A percentile compares a stretch with the other conserved stretches of the same genome.
Conservation (phyloP, 2,113 vertebrate species). For the Noturus placidus region DNA sequence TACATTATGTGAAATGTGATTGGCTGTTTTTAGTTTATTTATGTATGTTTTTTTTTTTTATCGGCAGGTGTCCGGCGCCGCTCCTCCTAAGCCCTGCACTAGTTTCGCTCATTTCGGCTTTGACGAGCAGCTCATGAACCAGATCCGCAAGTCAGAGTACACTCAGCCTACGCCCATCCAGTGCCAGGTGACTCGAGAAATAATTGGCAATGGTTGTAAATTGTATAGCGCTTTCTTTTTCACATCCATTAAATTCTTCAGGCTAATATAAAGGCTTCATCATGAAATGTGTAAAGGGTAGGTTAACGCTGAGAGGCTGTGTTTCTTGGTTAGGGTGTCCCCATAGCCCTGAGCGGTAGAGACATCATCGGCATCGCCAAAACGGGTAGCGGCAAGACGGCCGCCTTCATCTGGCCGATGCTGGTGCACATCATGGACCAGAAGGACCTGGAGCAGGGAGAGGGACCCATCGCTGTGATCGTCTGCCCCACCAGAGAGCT, state of each 20-base stretch:
- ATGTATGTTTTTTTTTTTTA: background rate
- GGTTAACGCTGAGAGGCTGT: background rate
- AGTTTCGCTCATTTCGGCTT: slow-evolving; percentile 98
- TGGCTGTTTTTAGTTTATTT: background rate
- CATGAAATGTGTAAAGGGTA: background rate
- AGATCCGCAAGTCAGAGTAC: slow-evolving; percentile 97
- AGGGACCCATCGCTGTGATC: slow-evolving; percentile 93
- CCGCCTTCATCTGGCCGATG: slow-evolving; percentile 98
- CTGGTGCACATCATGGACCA: slow-evolving; percentile 99
- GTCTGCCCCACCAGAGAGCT: slow-evolving; percentile 97
- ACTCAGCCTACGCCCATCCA: slow-evolving; percentile 99
- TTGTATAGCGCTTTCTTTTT: background rate
- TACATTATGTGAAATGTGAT: background rate
- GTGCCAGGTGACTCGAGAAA: slow-evolving; percentile 82
- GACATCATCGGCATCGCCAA: slow-evolving; percentile 99
- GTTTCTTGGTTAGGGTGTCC: slow-evolving; percentile 79
- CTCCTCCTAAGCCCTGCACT: slow-evolving; percentile 89
- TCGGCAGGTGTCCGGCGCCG: slow-evolving; percentile 90
- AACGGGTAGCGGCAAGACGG: slow-evolving; percentile 97
- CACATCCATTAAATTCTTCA: background rate
- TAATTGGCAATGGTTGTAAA: background rate
- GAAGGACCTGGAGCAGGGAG: slow-evolving; percentile 90
- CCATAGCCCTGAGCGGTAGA: slow-evolving; percentile 92
- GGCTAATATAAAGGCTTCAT: background rate
- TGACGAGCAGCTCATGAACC: slow-evolving; percentile 97